Percentiles rank a stretch among this genome's conserved stretches.
phyloP scores from a whole-genome alignment of 2,888 invertebrate species.

The Rotaria macrura region DNA sequence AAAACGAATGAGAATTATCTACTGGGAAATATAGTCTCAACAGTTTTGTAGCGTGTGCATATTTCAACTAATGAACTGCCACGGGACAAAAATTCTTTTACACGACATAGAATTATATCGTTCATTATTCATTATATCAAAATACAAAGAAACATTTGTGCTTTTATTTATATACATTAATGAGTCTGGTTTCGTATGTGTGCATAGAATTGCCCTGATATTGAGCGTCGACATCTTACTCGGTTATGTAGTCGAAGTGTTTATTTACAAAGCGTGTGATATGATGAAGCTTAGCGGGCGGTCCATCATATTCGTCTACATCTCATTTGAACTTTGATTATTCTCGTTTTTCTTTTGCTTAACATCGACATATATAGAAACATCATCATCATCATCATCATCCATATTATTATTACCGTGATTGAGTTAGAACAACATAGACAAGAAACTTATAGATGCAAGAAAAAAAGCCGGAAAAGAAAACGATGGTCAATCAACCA shows the following conservation, averaged over 20 bases:
- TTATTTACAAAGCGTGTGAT: background rate
- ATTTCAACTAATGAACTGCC: background rate
- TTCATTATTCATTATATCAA: background rate
- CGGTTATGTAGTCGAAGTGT: background rate
- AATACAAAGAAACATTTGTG: background rate
- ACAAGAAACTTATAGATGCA: background rate
- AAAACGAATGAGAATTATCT: background rate
- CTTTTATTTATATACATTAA: background rate
- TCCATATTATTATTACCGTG: background rate
- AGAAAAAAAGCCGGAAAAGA: background rate
- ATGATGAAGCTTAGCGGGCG: background rate
- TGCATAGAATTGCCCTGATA: background rate
- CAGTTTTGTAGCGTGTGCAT: background rate
- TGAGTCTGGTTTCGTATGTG: background rate
- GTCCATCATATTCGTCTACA: background rate
- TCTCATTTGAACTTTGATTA: background rate
- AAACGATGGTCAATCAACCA: conserved; percentile 3
- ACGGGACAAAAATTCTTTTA: background rate
- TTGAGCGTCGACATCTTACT: background rate
- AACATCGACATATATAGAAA: background rate
- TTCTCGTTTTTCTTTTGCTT: background rate
- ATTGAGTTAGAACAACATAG: background rate
- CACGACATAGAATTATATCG: background rate
- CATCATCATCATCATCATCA: background rate
- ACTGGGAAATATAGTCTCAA: background rate